Conservation (phyloP, 2,797 vertebrate species). For the Chiroxiphia lanceolata region DNA sequence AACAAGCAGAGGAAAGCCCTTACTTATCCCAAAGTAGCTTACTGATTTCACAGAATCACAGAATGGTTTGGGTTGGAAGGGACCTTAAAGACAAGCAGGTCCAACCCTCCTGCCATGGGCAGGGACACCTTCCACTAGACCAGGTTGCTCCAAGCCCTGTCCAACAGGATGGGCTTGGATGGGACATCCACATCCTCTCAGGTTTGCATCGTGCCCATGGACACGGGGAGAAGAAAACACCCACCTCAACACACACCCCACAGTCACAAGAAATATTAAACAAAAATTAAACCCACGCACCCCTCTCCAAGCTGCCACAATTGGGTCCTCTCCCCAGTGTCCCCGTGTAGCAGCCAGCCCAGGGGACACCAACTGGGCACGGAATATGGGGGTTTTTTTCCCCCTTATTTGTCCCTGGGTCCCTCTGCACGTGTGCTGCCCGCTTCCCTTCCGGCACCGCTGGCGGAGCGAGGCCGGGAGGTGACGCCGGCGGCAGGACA, state of each 20-base stretch:
- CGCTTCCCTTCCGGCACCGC: fast-evolving
- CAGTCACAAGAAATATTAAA: background rate
- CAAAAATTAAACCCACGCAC: background rate
- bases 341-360: fast-evolving
- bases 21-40: background rate
- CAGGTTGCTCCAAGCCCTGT: background rate
- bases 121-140: background rate
- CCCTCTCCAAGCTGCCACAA: fast-evolving
- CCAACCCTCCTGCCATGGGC: background rate
- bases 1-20: background rate
- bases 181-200: background rate
- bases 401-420: background rate
- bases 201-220: fast-evolving
- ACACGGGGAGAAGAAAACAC: fast-evolving
- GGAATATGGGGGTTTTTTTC: fast-evolving
- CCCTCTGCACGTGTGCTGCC: fast-evolving
- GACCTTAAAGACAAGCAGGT: background rate
- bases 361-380: fast-evolving
- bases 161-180: too few species aligned
- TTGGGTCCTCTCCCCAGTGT: background rate
- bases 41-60: background rate
- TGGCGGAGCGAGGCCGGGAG: background rate
- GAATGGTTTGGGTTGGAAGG: background rate
- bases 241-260: fast-evolving
- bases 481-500: background rate